phyloP scores from a whole-genome alignment of 2,888 invertebrate genomes.

The Caenorhabditis sp. region DNA sequence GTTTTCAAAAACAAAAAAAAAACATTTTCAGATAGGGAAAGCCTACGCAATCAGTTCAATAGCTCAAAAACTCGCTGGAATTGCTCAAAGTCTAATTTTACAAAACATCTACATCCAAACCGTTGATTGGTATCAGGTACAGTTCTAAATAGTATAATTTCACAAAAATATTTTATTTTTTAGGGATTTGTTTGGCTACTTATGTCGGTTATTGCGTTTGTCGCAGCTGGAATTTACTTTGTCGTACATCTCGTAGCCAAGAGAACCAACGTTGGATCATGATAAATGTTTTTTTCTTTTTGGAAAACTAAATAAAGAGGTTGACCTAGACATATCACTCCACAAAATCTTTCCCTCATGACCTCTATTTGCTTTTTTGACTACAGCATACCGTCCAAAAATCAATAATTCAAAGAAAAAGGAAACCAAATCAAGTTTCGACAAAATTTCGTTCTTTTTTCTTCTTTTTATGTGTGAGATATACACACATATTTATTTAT shows the following conservation, averaged over 20 bases:
- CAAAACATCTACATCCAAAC: conserved; percentile 66
- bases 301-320: no score
- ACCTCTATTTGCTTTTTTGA: neutral
- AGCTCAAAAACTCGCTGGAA: conserved; percentile 59
- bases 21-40: conserved; percentile 59
- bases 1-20: neutral
- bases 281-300: neutral
- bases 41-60: conserved; percentile 63
- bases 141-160: neutral
- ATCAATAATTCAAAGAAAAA: conserved; percentile 1
- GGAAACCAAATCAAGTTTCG: neutral
- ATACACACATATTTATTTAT: no score
- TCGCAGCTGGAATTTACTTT: conserved; percentile 56
- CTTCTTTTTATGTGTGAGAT: neutral
- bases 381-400: neutral
- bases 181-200: conserved; percentile 67
- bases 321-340: neutral
- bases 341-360: neutral
- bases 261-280: conserved; percentile 49
- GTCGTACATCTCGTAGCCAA: conserved; percentile 60
- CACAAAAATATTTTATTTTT: conserved; percentile 13
- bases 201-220: conserved; percentile 52
- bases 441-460: neutral
- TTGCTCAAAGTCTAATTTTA: conserved; percentile 60
- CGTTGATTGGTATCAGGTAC: conserved; percentile 66